Percentiles rank a stretch among this genome's conserved stretches.
Evolutionary conservation across 2,888 invertebrate species (phyloP).

Genomic region (Ormia ochracea): DNA sequence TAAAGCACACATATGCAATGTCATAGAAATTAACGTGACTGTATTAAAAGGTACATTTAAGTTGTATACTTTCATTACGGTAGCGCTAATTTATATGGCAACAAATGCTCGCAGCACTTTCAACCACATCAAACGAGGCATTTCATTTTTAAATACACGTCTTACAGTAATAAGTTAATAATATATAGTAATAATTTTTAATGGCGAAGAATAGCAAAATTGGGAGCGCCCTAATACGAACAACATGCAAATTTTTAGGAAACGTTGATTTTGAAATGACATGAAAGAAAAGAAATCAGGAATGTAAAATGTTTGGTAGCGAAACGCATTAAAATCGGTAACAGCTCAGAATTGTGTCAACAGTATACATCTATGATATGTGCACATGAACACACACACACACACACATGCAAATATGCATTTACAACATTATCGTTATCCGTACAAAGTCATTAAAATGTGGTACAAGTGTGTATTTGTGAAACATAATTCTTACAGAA

Average conservation of each 20-base stretch:
- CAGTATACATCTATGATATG: background rate
- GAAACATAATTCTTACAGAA: conserved; percentile 9
- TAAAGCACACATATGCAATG: background rate
- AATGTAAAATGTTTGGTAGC: background rate
- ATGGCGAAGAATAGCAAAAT: no score
- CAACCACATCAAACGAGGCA: no score
- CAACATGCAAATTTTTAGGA: background rate
- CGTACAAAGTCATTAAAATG: background rate
- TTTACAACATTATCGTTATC: background rate
- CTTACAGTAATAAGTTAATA: no score
- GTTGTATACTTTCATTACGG: conserved; percentile 13
- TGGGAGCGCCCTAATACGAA: background rate
- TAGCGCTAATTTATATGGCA: background rate
- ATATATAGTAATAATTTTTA: no score
- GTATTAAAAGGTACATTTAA: conserved; percentile 18
- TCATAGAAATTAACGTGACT: background rate
- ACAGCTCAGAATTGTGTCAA: conserved; percentile 56
- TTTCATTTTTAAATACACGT: no score
- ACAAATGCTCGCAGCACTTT: background rate
- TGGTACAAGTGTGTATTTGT: background rate
- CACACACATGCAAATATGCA: background rate
- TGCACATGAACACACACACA: background rate
- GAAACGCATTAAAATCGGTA: conserved; percentile 3
- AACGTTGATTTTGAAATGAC: conserved; percentile 20
- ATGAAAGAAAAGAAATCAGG: background rate